Percentiles rank a stretch among this genome's conserved stretches.
Evolutionary conservation across 2,113 vertebrate species (phyloP).

Genomic region (Barbus barbus): DNA sequence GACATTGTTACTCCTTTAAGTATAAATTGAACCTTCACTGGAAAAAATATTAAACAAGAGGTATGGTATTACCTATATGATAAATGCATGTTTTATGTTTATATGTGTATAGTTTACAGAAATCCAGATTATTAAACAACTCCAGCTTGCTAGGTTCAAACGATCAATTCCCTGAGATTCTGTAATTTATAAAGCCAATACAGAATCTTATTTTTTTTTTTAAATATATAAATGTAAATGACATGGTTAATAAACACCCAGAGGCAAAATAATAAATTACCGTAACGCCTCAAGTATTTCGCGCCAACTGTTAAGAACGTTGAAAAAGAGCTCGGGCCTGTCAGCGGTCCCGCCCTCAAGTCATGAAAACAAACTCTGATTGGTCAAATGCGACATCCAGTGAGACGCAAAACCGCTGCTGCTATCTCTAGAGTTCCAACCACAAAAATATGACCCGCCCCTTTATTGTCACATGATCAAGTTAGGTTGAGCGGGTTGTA

Average conservation of each 20-base stretch:
- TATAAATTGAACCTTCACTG: neutral
- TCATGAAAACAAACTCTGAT: constrained; percentile 58
- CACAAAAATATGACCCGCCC: constrained; percentile 51
- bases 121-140: neutral
- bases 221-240: neutral
- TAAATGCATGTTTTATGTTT: neutral
- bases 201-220: neutral
- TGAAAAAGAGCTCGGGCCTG: neutral
- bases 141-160: neutral
- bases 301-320: neutral
- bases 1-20: constrained; percentile 75
- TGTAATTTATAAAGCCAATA: neutral
- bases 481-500: constrained; percentile 51
- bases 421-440: no score
- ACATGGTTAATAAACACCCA: neutral
- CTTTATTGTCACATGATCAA: constrained; percentile 66
- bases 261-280: constrained; percentile 50
- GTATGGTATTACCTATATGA: neutral
- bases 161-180: neutral
- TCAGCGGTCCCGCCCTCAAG: constrained; percentile 37
- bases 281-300: constrained; percentile 45
- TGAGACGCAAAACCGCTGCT: constrained; percentile 53
- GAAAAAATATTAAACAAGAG: neutral
- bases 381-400: constrained; percentile 57
- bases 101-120: neutral